Evolutionary conservation across 2,888 invertebrate species (phyloP).

Genomic region (Cataglyphis rosenhaueri): DNA sequence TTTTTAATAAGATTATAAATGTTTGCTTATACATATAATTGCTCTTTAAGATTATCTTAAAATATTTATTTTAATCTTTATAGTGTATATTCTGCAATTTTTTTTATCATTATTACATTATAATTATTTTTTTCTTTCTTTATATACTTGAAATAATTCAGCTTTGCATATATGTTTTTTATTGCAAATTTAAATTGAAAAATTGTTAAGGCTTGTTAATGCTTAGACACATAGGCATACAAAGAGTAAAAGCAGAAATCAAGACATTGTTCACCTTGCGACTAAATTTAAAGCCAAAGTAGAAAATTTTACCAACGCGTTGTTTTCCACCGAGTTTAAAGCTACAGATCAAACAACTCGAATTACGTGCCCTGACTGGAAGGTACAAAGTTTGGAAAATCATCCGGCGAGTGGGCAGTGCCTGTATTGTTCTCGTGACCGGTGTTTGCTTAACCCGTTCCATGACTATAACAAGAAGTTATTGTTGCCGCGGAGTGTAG

Average conservation of each 20-base stretch:
- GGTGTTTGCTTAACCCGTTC: conserved; percentile 63
- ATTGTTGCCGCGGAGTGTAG: conserved; percentile 49
- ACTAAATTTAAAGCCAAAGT: conserved; percentile 46
- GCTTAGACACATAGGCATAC: neutral
- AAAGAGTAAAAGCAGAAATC: conserved; percentile 30
- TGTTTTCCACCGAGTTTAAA: conserved; percentile 66
- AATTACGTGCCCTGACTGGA: conserved; percentile 72
- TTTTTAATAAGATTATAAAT: conserved; percentile 1
- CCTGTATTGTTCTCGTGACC: conserved; percentile 37
- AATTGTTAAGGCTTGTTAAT: neutral
- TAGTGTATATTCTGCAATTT: neutral
- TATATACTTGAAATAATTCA: neutral
- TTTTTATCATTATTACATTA: neutral
- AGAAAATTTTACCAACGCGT: conserved; percentile 64
- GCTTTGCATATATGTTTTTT: neutral
- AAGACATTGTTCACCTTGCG: conserved; percentile 8
- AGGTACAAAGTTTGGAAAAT: conserved; percentile 71
- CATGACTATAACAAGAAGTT: conserved; percentile 49
- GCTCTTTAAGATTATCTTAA: neutral
- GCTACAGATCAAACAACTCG: conserved; percentile 72
- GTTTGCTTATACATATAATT: neutral
- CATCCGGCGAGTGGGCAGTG: conserved; percentile 64
- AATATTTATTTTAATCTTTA: neutral
- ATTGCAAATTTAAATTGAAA: neutral
- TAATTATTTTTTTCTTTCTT: neutral